Conservation (phyloP, 1,140 invertebrate genomes). For the Bombus consobrinus region DNA sequence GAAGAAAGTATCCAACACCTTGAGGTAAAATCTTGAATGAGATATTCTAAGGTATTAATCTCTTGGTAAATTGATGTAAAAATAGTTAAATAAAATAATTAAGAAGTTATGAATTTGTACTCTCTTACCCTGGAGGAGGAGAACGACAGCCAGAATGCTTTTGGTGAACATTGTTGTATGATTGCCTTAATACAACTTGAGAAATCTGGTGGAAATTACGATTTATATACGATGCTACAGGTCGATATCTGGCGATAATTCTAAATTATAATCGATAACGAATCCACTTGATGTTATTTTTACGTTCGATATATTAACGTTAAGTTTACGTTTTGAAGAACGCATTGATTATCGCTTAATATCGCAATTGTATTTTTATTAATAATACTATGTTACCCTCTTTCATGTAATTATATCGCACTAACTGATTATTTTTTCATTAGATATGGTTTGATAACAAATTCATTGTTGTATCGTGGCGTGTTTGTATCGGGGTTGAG, state of each 20-base stretch:
- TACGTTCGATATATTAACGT: not conserved
- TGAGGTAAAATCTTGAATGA: not conserved
- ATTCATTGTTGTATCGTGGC: not conserved
- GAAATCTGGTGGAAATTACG: not conserved
- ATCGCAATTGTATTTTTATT: not conserved
- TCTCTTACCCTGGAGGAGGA: constrained; percentile 69
- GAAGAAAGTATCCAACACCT: not conserved
- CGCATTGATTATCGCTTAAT: not conserved
- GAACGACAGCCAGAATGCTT: constrained; percentile 42
- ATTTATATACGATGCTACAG: constrained; percentile 48
- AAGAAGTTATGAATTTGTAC: not conserved
- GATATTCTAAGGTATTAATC: too few species aligned
- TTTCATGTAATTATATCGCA: too few species aligned
- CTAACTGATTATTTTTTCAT: not conserved
- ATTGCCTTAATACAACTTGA: not conserved
- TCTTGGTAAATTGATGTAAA: too few species aligned
- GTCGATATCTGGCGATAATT: constrained; percentile 53
- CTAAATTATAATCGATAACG: constrained; percentile 52
- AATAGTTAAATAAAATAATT: not conserved
- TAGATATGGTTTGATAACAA: not conserved
- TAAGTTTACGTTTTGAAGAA: not conserved
- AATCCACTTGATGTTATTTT: not conserved
- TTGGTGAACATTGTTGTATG: constrained; percentile 62
- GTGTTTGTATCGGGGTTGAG: not conserved
- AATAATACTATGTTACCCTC: not conserved